Conservation (phyloP, 1,140 invertebrate genomes). For the Formica selysi region DNA sequence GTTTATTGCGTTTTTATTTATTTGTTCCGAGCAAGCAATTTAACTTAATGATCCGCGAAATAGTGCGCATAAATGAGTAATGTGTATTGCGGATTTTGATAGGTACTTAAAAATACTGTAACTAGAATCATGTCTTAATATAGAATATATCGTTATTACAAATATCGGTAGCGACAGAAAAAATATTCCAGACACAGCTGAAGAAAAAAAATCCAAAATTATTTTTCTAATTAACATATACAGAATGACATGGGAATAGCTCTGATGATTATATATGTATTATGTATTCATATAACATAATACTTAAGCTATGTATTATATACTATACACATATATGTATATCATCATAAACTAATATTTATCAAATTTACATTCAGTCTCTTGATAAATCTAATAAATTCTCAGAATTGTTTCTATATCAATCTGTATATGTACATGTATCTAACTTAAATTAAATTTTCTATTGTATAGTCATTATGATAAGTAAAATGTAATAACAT, state of each 20-base stretch:
- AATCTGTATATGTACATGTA: constrained; percentile 49
- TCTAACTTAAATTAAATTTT: constrained; percentile 55
- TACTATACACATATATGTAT: background rate
- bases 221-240: constrained; percentile 46
- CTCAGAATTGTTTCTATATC: constrained; percentile 33
- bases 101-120: background rate
- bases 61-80: background rate
- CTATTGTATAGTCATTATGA: constrained; percentile 34
- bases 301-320: too few species aligned
- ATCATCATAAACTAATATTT: background rate
- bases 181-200: background rate
- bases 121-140: background rate
- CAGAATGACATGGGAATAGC: constrained; percentile 16
- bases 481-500: constrained; percentile 42
- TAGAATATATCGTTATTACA: constrained; percentile 23
- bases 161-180: background rate
- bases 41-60: constrained; percentile 7
- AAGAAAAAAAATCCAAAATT: constrained; percentile 27
- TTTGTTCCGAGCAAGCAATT: constrained; percentile 24
- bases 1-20: constrained; percentile 48
- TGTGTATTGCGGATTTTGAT: background rate
- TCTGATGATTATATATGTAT: constrained; percentile 5
- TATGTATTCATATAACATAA: too few species aligned
- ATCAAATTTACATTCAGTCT: background rate
- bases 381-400: background rate